Percentiles rank a stretch among this genome's conserved stretches.
These are phyloP conservation scores for Hecatera dysodea DNA, from an alignment of 2,888 invertebrate species.

Conservation along the genomic window DNA sequence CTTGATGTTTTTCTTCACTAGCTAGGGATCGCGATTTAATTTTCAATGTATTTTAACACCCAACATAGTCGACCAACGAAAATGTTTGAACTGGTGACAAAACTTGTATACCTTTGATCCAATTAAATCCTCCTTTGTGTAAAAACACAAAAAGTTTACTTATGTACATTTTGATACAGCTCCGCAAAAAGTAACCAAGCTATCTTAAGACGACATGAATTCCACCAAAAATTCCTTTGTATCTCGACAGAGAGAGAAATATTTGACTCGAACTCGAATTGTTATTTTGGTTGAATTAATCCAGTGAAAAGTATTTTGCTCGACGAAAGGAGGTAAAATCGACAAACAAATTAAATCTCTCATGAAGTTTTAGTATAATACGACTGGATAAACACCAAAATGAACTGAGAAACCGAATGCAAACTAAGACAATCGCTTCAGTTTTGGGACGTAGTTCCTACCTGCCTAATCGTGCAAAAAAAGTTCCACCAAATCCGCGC, in stretches of 20 bases:
- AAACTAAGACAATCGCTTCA: background rate
- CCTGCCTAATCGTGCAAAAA: slow-evolving; percentile 52
- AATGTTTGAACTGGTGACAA: background rate
- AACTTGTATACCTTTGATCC: background rate
- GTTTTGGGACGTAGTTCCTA: slow-evolving; percentile 24
- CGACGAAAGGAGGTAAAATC: background rate
- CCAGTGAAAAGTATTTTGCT: background rate
- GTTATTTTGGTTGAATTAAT: background rate
- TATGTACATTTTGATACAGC: slow-evolving; percentile 4
- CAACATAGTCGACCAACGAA: too few relatives aligned
- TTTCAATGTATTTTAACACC: background rate
- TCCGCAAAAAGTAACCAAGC: slow-evolving; percentile 4
- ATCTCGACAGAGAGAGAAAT: slow-evolving; percentile 5
- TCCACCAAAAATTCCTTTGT: slow-evolving; percentile 23
- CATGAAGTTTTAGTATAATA: background rate
- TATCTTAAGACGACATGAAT: slow-evolving; percentile 3
- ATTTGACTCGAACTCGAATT: background rate
- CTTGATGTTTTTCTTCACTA: background rate
- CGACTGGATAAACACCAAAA: background rate
- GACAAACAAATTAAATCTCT: background rate
- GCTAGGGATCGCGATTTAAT: background rate
- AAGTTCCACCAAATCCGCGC: slow-evolving; percentile 24
- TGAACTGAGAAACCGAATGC: too few relatives aligned
- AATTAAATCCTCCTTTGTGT: background rate
- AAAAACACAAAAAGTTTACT: background rate